Conservation (phyloP, 2,113 vertebrate species). For the human region DNA sequence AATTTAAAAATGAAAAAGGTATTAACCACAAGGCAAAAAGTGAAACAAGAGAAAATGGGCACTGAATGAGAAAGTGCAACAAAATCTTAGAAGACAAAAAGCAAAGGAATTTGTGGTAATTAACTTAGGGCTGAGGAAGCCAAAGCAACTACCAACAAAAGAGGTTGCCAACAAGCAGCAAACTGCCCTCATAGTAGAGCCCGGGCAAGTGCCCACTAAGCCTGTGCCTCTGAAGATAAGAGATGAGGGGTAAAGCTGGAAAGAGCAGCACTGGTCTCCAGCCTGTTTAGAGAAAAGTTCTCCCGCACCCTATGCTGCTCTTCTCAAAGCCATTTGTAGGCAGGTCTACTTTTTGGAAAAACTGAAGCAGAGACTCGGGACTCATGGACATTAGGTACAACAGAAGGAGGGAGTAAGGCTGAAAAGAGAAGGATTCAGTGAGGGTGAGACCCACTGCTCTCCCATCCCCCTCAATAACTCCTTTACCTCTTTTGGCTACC, state of each 20-base stretch:
- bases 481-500: neutral
- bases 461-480: too few species aligned
- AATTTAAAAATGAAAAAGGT: neutral
- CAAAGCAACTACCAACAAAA: neutral
- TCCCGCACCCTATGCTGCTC: neutral
- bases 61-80: neutral
- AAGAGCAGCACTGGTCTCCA: neutral
- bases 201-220: neutral
- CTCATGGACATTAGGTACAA: neutral
- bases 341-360: neutral
- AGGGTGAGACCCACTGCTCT: neutral
- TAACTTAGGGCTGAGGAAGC: neutral
- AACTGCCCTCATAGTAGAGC: neutral
- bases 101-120: neutral
- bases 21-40: neutral
- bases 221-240: neutral
- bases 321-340: neutral
- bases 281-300: neutral
- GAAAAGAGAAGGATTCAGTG: neutral
- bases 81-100: conserved; percentile 6
- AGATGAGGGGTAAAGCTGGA: neutral
- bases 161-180: neutral
- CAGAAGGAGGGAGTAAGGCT: neutral
- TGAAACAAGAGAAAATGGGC: neutral
- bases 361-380: neutral